Evolutionary conservation across 1,140 invertebrate species (phyloP).

Genomic region (Dermatophagoides farinae): DNA sequence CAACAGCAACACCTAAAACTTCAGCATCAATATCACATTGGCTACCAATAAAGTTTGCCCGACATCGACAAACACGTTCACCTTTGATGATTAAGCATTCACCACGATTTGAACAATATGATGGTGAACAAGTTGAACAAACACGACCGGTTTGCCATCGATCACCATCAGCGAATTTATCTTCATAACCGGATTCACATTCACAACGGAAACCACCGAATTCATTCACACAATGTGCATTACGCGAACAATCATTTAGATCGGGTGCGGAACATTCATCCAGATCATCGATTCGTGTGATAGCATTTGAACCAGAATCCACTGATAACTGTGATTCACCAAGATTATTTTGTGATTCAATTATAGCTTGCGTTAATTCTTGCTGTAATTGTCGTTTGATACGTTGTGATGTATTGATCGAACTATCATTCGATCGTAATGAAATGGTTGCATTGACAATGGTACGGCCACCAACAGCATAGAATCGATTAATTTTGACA

Average conservation of each 20-base stretch:
- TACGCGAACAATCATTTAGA: conserved; percentile 70
- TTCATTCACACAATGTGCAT: conserved; percentile 60
- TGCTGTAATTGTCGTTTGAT: conserved; percentile 53
- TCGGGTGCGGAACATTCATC: conserved; percentile 68
- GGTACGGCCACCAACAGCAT: conserved; percentile 37
- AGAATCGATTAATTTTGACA: conserved; percentile 55
- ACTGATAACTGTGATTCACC: conserved; percentile 63
- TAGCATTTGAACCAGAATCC: conserved; percentile 48
- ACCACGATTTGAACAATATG: conserved; percentile 56
- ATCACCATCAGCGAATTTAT: conserved; percentile 33
- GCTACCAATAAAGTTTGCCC: conserved; percentile 42
- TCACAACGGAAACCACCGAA: conserved; percentile 70
- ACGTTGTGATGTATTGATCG: conserved; percentile 16
- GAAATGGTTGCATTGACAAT: conserved; percentile 62
- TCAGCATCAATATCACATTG: conserved; percentile 76
- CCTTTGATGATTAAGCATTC: conserved; percentile 51
- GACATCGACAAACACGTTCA: conserved; percentile 51
- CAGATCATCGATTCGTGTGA: conserved; percentile 53
- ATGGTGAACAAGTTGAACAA: conserved; percentile 44
- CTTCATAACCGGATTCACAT: conserved; percentile 50
- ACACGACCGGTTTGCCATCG: conserved; percentile 42
- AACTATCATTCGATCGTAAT: conserved; percentile 30
- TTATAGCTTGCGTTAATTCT: conserved; percentile 59
- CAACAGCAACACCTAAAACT: conserved; percentile 67
- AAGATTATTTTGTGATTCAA: conserved; percentile 57